These are phyloP conservation scores for Drosophila orosa DNA, from an alignment of 1,140 invertebrate species.

Conservation along the genomic window DNA sequence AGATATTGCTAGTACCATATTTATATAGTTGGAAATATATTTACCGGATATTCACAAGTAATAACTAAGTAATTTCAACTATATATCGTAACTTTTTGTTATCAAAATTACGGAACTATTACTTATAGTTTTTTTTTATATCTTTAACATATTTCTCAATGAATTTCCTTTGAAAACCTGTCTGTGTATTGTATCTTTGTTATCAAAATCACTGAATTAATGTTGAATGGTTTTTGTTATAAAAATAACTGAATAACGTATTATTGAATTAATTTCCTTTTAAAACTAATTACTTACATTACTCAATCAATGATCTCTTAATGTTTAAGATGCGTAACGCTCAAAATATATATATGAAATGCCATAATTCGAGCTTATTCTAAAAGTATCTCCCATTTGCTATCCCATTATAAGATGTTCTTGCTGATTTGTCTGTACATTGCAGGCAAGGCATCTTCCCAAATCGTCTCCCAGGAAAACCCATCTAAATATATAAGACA, in stretches of 20 bases:
- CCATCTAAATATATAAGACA: constrained; percentile 18
- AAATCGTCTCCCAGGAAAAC: not conserved
- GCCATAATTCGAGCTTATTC: no score
- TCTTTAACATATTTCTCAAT: not conserved
- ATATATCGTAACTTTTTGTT: not conserved
- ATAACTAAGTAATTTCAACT: not conserved
- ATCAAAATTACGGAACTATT: not conserved
- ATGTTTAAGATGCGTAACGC: not conserved
- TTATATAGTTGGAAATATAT: not conserved
- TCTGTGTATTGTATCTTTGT: no score
- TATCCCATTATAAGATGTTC: no score
- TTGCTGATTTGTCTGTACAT: no score
- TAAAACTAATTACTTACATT: not conserved
- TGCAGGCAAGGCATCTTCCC: no score
- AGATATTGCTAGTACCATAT: not conserved
- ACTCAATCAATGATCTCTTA: not conserved
- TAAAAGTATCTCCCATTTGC: no score
- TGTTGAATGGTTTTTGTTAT: no score
- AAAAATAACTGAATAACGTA: no score
- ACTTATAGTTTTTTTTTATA: not conserved
- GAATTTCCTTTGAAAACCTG: not conserved
- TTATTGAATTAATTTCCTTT: no score
- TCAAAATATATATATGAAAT: not conserved
- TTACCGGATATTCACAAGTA: not conserved
- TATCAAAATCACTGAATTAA: no score